Evolutionary conservation across 2,888 invertebrate species (phyloP).

Genomic region (Drosophila histrio): DNA sequence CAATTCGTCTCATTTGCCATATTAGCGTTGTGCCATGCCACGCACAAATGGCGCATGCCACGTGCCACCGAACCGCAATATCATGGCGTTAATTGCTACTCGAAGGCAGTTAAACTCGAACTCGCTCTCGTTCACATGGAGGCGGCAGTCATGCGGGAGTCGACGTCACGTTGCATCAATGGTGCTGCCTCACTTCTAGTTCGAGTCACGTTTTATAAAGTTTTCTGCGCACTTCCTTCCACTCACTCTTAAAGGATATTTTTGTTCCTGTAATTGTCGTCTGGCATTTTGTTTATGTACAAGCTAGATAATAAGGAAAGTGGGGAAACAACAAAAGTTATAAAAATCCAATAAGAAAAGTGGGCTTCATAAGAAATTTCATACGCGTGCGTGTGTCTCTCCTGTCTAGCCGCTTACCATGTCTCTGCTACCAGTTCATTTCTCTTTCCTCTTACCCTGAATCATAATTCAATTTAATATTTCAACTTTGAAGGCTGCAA

Average conservation of each 20-base stretch:
- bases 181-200: constrained; percentile 17
- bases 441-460: background rate
- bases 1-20: constrained; percentile 63
- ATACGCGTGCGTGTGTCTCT: background rate
- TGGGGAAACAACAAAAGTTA: constrained; percentile 33
- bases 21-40: constrained; percentile 51
- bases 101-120: constrained; percentile 47
- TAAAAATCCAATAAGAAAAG: constrained; percentile 28
- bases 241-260: constrained; percentile 34
- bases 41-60: constrained; percentile 41
- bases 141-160: constrained; percentile 41
- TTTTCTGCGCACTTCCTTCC: constrained; percentile 48
- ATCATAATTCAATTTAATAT: background rate
- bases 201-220: constrained; percentile 74
- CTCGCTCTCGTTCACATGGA: constrained; percentile 17
- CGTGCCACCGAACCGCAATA: constrained; percentile 67
- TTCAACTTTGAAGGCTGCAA: background rate
- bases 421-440: background rate
- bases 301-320: constrained; percentile 2
- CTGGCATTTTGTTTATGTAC: constrained; percentile 15
- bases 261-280: constrained; percentile 38
- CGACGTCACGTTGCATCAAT: constrained; percentile 18
- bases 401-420: background rate
- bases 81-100: constrained; percentile 79
- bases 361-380: constrained; percentile 25